A percentile compares a stretch with the other conserved stretches of the same genome.
These are phyloP conservation scores for Seladonia tumulorum DNA, from an alignment of 2,888 invertebrate species.

Conservation along the genomic window DNA sequence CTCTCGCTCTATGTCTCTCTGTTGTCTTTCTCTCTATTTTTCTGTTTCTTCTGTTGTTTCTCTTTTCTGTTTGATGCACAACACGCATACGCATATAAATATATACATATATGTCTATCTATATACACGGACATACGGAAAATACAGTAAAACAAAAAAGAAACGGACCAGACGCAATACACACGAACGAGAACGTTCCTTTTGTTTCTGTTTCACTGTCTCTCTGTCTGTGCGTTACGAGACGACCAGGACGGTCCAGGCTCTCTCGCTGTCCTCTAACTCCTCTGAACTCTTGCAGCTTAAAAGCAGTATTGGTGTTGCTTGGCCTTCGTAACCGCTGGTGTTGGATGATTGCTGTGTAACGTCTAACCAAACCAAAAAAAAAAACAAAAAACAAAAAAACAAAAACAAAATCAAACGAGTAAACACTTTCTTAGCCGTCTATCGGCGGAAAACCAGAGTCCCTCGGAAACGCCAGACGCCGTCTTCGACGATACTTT, in stretches of 20 bases:
- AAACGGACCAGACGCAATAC: constrained; percentile 6
- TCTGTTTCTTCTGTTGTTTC: constrained; percentile 6
- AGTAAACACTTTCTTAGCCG: constrained; percentile 65
- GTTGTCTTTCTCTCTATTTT: constrained; percentile 28
- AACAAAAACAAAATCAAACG: constrained; percentile 1
- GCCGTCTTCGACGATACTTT: constrained; percentile 40
- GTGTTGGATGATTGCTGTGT: constrained; percentile 76
- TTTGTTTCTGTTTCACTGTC: constrained; percentile 53
- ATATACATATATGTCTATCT: background rate
- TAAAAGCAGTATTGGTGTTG: constrained; percentile 81
- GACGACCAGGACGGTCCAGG: constrained; percentile 63
- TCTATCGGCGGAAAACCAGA: constrained; percentile 33
- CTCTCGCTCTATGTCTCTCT: constrained; percentile 44
- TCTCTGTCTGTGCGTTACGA: constrained; percentile 60
- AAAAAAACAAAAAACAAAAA: background rate
- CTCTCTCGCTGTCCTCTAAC: constrained; percentile 67
- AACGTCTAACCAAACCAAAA: constrained; percentile 56
- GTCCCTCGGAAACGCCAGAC: constrained; percentile 38
- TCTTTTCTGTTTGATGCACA: constrained; percentile 23
- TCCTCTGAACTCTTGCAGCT: constrained; percentile 77
- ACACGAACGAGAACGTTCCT: constrained; percentile 31
- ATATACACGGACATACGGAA: constrained; percentile 18
- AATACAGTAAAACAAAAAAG: constrained; percentile 16
- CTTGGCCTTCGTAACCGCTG: constrained; percentile 81
- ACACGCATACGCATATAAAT: constrained; percentile 34